Conservation (phyloP, 2,797 vertebrate genomes). For the Anabacerthia variegaticeps region DNA sequence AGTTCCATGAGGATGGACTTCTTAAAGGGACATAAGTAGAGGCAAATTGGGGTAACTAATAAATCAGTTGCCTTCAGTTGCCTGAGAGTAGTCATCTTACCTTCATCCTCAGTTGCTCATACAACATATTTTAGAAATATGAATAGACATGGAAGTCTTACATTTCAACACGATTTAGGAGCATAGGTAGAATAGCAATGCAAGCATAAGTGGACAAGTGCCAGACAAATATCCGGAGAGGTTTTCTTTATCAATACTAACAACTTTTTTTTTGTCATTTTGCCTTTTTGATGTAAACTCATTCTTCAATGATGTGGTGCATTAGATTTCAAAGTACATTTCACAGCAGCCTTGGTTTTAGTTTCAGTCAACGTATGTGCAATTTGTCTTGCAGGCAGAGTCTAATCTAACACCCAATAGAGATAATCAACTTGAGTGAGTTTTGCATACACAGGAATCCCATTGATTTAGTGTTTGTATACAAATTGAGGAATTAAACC, state of each 20-base stretch:
- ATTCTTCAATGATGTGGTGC: neutral
- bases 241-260: neutral
- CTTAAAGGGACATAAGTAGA: neutral
- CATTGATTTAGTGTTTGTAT: neutral
- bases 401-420: neutral
- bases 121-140: neutral
- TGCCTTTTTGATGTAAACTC: neutral
- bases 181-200: neutral
- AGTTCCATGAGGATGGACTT: neutral
- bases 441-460: neutral
- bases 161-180: neutral
- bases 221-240: neutral
- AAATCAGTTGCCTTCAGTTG: neutral
- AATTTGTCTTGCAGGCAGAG: neutral
- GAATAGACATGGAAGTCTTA: neutral
- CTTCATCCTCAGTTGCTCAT: neutral
- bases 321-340: neutral
- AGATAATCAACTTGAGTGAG: neutral
- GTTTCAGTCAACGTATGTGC: neutral
- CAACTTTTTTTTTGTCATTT: neutral
- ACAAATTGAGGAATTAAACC: neutral
- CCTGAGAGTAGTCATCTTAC: neutral
- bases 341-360: neutral
- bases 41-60: neutral
- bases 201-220: neutral